Percentiles rank a stretch among this genome's conserved stretches.
Conservation (phyloP, 2,888 invertebrate species). For the Ophion costatus region DNA sequence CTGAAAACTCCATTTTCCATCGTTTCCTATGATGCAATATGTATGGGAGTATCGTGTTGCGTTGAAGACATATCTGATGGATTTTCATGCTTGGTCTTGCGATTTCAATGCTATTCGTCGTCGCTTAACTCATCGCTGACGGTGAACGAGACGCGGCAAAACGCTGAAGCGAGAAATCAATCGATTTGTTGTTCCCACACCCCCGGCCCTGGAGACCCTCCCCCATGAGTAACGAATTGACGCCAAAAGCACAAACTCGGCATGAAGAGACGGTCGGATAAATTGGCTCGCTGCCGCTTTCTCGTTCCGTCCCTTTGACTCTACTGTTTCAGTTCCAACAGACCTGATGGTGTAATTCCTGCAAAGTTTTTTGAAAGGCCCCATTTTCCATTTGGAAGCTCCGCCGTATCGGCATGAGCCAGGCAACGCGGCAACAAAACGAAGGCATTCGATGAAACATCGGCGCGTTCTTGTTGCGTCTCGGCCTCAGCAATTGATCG, state of each 20-base stretch:
- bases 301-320: constrained; percentile 1
- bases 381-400: constrained; percentile 14
- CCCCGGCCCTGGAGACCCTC: not conserved
- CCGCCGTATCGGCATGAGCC: not conserved
- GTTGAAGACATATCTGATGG: not conserved
- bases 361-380: constrained; percentile 18
- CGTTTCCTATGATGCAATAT: not conserved
- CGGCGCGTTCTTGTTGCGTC: not conserved
- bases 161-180: constrained; percentile 7
- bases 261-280: constrained; percentile 5
- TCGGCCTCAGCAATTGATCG: not conserved
- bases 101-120: not conserved
- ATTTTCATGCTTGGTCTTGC: not conserved
- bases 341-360: not conserved
- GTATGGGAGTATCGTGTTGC: not conserved
- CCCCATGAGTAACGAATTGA: constrained; percentile 13
- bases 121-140: not conserved
- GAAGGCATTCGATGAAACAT: not conserved
- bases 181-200: not conserved
- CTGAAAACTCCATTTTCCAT: not conserved
- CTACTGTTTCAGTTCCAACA: constrained; percentile 1
- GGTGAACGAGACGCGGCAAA: not conserved
- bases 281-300: constrained; percentile 18
- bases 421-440: constrained; percentile 2
- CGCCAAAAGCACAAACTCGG: constrained; percentile 7